phyloP scores from a whole-genome alignment of 2,888 invertebrate species.

The Drosophila diplacantha region DNA sequence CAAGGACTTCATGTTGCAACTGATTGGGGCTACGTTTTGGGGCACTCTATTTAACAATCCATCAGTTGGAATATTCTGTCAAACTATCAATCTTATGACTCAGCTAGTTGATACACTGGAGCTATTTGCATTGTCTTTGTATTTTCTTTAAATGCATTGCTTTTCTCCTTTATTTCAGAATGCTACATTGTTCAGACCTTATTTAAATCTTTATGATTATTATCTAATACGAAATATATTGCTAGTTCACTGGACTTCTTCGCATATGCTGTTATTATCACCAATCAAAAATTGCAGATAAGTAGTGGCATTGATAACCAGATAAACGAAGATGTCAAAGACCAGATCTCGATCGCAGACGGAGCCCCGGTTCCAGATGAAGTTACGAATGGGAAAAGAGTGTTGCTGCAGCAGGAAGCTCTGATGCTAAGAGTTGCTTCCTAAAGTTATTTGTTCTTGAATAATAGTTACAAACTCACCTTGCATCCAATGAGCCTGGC shows the following conservation, averaged over 20 bases:
- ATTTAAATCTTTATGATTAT: neutral
- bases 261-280: slow-evolving; percentile 12
- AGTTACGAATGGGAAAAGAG: slow-evolving; percentile 16
- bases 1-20: slow-evolving; percentile 49
- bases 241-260: neutral
- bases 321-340: slow-evolving; percentile 17
- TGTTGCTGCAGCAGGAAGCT: slow-evolving; percentile 7
- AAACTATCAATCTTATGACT: neutral
- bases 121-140: neutral
- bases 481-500: slow-evolving; percentile 16
- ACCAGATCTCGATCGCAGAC: slow-evolving; percentile 22
- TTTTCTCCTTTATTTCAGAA: neutral
- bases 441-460: too few species aligned
- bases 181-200: neutral
- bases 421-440: neutral
- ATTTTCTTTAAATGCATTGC: neutral
- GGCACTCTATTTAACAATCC: neutral
- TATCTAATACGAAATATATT: neutral
- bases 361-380: slow-evolving; percentile 19
- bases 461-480: neutral
- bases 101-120: neutral
- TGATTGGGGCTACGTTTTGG: neutral
- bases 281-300: slow-evolving; percentile 25
- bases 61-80: neutral
- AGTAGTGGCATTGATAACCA: slow-evolving; percentile 28